Conservation (phyloP, 1,140 invertebrate genomes). For the Diabrotica virgifera region DNA sequence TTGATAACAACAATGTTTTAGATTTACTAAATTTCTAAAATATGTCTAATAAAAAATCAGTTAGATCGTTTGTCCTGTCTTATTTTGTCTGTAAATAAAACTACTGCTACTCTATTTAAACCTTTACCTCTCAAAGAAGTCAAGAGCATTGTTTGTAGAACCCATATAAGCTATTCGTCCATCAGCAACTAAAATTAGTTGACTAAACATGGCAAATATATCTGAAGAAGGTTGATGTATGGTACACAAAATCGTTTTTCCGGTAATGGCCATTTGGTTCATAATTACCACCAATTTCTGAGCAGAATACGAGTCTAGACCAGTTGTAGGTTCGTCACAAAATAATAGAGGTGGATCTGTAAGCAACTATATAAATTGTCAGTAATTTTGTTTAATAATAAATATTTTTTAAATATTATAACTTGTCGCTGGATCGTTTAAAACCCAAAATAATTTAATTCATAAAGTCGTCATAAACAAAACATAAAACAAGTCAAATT, state of each 20-base stretch:
- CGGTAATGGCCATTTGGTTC: slow-evolving; percentile 60
- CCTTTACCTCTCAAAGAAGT: slow-evolving; percentile 74
- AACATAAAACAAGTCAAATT: too few relatives aligned
- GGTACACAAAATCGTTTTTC: slow-evolving; percentile 88
- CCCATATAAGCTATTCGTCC: slow-evolving; percentile 88
- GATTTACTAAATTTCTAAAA: too few relatives aligned
- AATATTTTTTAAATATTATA: too few relatives aligned
- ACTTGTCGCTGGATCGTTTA: too few relatives aligned
- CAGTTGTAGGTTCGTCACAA: slow-evolving; percentile 94
- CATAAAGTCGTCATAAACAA: too few relatives aligned
- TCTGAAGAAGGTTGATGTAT: slow-evolving; percentile 97
- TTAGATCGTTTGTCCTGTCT: too few relatives aligned
- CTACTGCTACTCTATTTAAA: too few relatives aligned
- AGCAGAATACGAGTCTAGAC: slow-evolving; percentile 90
- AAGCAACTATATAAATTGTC: slow-evolving; percentile 61
- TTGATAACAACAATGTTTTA: too few relatives aligned
- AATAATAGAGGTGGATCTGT: slow-evolving; percentile 91
- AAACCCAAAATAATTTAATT: too few relatives aligned
- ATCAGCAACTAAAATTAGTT: slow-evolving; percentile 82
- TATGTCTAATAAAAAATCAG: too few relatives aligned
- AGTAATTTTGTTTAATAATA: too few relatives aligned
- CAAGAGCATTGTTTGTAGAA: slow-evolving; percentile 64
- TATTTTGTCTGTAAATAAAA: too few relatives aligned
- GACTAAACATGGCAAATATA: slow-evolving; percentile 84
- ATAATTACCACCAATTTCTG: slow-evolving; percentile 79